Evolutionary conservation across 2,888 invertebrate genomes (phyloP).

Genomic region (Hydriomena furcata): DNA sequence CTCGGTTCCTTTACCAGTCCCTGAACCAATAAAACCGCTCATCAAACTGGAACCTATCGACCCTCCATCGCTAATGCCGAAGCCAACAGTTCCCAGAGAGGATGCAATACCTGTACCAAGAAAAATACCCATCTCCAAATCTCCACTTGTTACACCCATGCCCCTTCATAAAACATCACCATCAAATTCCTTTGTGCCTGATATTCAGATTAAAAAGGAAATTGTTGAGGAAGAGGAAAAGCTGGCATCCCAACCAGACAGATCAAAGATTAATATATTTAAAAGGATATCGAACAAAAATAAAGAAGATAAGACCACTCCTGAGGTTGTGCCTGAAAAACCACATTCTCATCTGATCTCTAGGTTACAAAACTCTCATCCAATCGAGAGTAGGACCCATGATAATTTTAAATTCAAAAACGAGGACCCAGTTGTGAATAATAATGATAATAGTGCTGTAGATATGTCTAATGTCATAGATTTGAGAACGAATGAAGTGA

Average conservation of each 20-base stretch:
- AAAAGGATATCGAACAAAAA: constrained; percentile 92
- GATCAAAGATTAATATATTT: constrained; percentile 93
- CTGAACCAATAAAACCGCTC: constrained; percentile 57
- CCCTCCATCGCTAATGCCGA: constrained; percentile 45
- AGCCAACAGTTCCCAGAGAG: constrained; percentile 50
- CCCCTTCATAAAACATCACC: constrained; percentile 58
- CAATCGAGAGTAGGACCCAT: constrained; percentile 53
- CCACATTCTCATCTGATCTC: constrained; percentile 74
- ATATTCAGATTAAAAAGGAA: constrained; percentile 78
- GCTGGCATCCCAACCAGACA: constrained; percentile 90
- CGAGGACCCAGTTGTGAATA: constrained; percentile 73
- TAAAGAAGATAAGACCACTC: constrained; percentile 83
- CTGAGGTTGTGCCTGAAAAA: constrained; percentile 71
- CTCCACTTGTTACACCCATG: constrained; percentile 68
- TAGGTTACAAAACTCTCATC: constrained; percentile 69
- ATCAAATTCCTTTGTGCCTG: constrained; percentile 57
- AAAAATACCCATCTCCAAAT: constrained; percentile 77
- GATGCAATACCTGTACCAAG: constrained; percentile 77
- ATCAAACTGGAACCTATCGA: constrained; percentile 73
- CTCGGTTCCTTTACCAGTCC: constrained; percentile 30
- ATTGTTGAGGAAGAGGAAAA: constrained; percentile 82
- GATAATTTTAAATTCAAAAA: constrained; percentile 62
- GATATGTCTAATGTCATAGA: constrained; percentile 78
- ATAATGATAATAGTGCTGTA: constrained; percentile 78
- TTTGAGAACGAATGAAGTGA: constrained; percentile 77